Conservation (phyloP, 2,888 invertebrate species). For the Boloria selene region DNA sequence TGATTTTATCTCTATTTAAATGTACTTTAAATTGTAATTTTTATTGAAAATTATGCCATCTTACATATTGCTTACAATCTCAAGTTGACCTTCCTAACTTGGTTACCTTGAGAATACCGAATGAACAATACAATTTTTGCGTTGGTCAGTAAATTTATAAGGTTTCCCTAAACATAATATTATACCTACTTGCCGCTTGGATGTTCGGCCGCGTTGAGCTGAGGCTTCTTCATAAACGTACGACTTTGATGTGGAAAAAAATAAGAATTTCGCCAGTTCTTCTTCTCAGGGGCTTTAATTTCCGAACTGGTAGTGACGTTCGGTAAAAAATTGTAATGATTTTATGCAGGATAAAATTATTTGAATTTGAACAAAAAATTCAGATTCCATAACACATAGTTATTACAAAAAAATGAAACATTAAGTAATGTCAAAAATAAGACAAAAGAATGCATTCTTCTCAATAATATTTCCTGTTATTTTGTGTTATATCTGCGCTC, state of each 20-base stretch:
- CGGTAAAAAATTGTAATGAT: no score
- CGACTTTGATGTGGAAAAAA: no score
- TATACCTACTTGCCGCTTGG: not conserved
- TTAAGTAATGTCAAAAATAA: no score
- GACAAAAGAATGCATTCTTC: no score
- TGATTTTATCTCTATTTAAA: not conserved
- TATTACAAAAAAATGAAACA: no score
- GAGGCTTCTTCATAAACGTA: not conserved
- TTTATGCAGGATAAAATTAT: no score
- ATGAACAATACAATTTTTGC: constrained; percentile 32
- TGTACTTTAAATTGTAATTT: constrained; percentile 18
- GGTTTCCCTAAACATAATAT: constrained; percentile 27
- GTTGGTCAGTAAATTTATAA: constrained; percentile 20
- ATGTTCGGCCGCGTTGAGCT: constrained; percentile 2
- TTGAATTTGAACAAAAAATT: no score
- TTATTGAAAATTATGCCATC: constrained; percentile 24
- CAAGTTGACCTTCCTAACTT: constrained; percentile 28
- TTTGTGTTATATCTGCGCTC: not conserved
- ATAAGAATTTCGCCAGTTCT: no score
- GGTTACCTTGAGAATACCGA: constrained; percentile 30
- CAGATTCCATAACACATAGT: no score
- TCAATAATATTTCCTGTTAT: not conserved
- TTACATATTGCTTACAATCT: constrained; percentile 26
- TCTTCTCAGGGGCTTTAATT: no score
- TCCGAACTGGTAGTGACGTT: no score